Evolutionary conservation across 2,113 vertebrate species (phyloP).

Genomic region (Gambusia affinis): DNA sequence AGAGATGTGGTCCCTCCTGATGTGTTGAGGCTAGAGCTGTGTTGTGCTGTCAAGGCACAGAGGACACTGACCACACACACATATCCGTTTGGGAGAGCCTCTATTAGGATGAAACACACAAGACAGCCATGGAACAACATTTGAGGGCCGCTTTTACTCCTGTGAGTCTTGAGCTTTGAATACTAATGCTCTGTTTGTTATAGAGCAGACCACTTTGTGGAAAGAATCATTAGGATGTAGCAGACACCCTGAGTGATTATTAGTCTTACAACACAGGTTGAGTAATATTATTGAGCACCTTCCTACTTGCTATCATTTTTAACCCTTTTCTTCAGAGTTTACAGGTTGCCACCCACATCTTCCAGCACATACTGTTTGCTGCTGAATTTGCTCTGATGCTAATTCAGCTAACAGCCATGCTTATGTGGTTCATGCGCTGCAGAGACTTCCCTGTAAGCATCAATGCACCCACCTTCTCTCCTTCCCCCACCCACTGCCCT

Average conservation of each 20-base stretch:
- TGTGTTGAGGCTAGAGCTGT: slow-evolving; percentile 83
- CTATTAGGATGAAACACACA: slow-evolving; percentile 85
- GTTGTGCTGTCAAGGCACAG: slow-evolving; percentile 84
- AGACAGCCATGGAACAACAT: slow-evolving; percentile 86
- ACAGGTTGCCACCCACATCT: slow-evolving; percentile 72
- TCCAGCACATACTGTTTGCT: slow-evolving; percentile 62
- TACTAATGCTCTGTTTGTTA: slow-evolving; percentile 93
- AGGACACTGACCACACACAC: slow-evolving; percentile 88
- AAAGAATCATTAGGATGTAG: slow-evolving; percentile 88
- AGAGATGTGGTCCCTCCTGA: slow-evolving; percentile 83
- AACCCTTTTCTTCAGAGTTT: slow-evolving; percentile 38
- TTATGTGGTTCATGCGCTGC: slow-evolving; percentile 56
- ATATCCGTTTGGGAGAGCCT: slow-evolving; percentile 75
- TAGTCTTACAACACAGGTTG: slow-evolving; percentile 21
- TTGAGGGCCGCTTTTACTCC: slow-evolving; percentile 90
- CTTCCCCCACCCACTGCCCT: slow-evolving; percentile 66
- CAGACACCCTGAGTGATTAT: slow-evolving; percentile 78
- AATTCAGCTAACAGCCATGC: slow-evolving; percentile 65
- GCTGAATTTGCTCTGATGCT: slow-evolving; percentile 74
- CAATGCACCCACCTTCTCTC: slow-evolving; percentile 32
- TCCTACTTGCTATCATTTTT: slow-evolving; percentile 26
- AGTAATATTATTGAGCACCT: slow-evolving; percentile 31
- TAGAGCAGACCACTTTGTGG: slow-evolving; percentile 86
- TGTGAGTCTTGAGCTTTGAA: slow-evolving; percentile 90
- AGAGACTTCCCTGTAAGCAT: slow-evolving; percentile 62